A percentile compares a stretch with the other conserved stretches of the same genome.
Evolutionary conservation across 2,797 vertebrate genomes (phyloP).

Genomic region (Acrocephalus scirpaceus): DNA sequence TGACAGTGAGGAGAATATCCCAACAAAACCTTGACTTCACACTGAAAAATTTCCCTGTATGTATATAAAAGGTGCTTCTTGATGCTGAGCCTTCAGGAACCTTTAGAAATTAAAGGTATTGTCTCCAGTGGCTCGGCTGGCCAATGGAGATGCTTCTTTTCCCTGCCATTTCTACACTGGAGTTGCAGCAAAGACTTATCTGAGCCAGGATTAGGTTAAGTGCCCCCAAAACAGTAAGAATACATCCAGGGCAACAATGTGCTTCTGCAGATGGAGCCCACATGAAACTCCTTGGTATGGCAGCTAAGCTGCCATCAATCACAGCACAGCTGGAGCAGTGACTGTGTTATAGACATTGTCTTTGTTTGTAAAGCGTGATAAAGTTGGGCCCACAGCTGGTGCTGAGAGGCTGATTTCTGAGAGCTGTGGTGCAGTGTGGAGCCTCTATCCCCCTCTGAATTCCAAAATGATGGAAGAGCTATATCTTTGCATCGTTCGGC

Average conservation of each 20-base stretch:
- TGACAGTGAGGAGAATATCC: background rate
- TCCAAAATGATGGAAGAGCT: slow-evolving; percentile 9
- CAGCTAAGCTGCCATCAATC: background rate
- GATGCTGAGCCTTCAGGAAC: background rate
- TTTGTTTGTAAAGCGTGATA: background rate
- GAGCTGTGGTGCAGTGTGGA: background rate
- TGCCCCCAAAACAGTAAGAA: background rate
- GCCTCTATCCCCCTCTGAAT: background rate
- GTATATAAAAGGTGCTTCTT: background rate
- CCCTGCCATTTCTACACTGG: accelerated
- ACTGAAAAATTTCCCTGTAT: background rate
- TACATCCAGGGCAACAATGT: background rate
- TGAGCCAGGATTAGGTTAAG: background rate
- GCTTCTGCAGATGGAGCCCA: background rate
- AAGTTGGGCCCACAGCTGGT: background rate
- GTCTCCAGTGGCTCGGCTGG: background rate
- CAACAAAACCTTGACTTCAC: background rate
- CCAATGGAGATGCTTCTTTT: background rate
- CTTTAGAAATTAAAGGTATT: background rate
- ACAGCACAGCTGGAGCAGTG: background rate
- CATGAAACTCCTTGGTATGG: background rate
- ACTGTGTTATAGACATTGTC: background rate
- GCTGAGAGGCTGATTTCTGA: background rate
- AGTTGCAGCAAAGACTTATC: background rate
- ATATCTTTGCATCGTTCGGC: background rate